These are phyloP conservation scores for Paragorgia papillata DNA, from an alignment of 92 coral and sea anemone species.

Conservation along the genomic window DNA sequence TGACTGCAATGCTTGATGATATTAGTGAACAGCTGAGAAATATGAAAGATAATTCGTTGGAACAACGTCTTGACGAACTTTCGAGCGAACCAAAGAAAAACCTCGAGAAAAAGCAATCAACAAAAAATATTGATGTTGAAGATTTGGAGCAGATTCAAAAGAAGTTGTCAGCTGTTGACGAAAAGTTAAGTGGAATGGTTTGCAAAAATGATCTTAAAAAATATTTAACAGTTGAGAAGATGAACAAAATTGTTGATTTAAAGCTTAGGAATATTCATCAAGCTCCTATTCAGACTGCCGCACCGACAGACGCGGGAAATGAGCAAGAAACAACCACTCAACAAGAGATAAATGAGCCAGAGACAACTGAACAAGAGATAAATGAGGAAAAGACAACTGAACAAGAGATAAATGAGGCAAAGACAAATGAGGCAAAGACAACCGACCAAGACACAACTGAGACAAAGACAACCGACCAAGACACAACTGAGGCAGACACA, in stretches of 20 bases:
- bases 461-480: background rate
- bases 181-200: slow-evolving; percentile 13
- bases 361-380: no score
- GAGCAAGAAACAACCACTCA: no score
- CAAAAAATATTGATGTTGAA: background rate
- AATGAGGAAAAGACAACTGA: no score
- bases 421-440: background rate
- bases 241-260: slow-evolving; percentile 19
- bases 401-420: background rate
- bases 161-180: background rate
- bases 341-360: no score
- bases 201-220: slow-evolving; percentile 7
- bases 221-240: background rate
- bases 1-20: slow-evolving; percentile 81
- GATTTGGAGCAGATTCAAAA: background rate
- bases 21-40: slow-evolving; percentile 64
- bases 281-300: no score
- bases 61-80: background rate
- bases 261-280: background rate
- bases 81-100: slow-evolving; percentile 10
- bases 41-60: slow-evolving; percentile 46
- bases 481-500: background rate
- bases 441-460: slow-evolving; percentile 10
- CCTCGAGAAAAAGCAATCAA: background rate
- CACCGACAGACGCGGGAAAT: no score